These are phyloP conservation scores for Drosophila sulfurigaster DNA, from an alignment of 1,140 invertebrate species.

Conservation along the genomic window DNA sequence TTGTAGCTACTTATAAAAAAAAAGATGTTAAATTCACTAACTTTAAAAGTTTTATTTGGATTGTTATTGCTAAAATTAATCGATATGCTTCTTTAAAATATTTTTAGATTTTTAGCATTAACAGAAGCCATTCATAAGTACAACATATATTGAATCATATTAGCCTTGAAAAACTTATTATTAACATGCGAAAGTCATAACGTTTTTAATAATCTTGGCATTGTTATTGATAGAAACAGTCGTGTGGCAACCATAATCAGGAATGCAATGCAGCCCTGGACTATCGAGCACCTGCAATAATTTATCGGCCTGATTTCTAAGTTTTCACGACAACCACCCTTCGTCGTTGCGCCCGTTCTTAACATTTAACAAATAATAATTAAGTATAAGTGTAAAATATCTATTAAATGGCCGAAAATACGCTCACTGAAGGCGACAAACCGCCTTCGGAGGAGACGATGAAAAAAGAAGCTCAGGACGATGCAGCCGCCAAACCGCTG, in stretches of 20 bases:
- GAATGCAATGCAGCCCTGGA: conserved; percentile 13
- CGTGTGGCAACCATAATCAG: neutral
- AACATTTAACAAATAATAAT: conserved; percentile 17
- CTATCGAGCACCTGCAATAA: conserved; percentile 1
- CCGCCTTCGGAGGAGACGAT: neutral
- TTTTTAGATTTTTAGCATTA: too few relatives aligned
- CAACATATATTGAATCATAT: too few relatives aligned
- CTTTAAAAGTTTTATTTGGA: neutral
- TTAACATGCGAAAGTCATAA: neutral
- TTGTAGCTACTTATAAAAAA: neutral
- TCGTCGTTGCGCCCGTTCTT: neutral
- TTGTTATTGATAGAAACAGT: neutral
- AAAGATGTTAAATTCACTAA: too few relatives aligned
- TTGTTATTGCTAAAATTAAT: neutral
- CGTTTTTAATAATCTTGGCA: neutral
- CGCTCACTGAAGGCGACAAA: conserved; percentile 11
- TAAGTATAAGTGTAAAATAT: conserved; percentile 12
- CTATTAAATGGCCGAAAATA: conserved; percentile 42
- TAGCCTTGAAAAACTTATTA: too few relatives aligned
- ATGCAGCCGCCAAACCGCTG: conserved; percentile 26
- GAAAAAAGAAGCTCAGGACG: conserved; percentile 13
- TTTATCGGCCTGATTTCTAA: conserved; percentile 29
- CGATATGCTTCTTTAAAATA: neutral
- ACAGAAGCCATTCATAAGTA: too few relatives aligned
- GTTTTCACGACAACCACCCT: conserved; percentile 21